Evolutionary conservation across 2,888 invertebrate species (phyloP).

Genomic region (Drosophila trichaetosa): DNA sequence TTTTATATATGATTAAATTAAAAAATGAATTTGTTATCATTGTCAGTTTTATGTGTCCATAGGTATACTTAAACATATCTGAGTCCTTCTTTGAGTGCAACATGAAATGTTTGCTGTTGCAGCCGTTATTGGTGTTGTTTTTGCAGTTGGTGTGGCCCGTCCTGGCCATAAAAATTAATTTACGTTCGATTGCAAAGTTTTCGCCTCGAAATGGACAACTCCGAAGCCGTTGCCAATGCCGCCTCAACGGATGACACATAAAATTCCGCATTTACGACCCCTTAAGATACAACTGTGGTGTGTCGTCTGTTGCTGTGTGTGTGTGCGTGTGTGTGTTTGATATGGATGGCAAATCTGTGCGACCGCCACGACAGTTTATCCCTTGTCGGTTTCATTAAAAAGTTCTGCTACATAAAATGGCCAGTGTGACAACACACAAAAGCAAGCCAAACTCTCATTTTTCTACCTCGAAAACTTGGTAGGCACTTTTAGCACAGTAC

Average conservation of each 20-base stretch:
- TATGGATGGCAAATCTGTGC: conserved; percentile 12
- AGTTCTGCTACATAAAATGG: conserved; percentile 36
- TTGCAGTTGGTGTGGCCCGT: conserved; percentile 13
- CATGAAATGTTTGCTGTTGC: conserved; percentile 12
- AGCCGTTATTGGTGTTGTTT: conserved; percentile 9
- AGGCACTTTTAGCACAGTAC: background rate
- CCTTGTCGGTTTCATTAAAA: conserved; percentile 50
- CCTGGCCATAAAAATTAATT: conserved; percentile 73
- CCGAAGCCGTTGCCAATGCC: conserved; percentile 7
- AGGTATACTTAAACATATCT: conserved; percentile 2
- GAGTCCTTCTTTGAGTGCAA: conserved; percentile 11
- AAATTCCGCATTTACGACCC: conserved; percentile 75
- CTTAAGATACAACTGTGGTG: conserved; percentile 49
- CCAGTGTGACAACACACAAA: conserved; percentile 1
- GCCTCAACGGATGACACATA: conserved; percentile 69
- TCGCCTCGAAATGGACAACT: conserved; percentile 48
- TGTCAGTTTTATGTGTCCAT: background rate
- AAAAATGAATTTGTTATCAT: background rate
- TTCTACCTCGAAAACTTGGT: background rate
- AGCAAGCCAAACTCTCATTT: background rate
- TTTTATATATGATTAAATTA: background rate
- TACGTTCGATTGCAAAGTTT: conserved; percentile 76
- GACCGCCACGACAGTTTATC: conserved; percentile 36
- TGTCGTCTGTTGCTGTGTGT: background rate
- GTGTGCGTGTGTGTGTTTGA: conserved; percentile 44